phyloP scores from a whole-genome alignment of 2,797 vertebrate genomes.

The Microcaecilia unicolor region DNA sequence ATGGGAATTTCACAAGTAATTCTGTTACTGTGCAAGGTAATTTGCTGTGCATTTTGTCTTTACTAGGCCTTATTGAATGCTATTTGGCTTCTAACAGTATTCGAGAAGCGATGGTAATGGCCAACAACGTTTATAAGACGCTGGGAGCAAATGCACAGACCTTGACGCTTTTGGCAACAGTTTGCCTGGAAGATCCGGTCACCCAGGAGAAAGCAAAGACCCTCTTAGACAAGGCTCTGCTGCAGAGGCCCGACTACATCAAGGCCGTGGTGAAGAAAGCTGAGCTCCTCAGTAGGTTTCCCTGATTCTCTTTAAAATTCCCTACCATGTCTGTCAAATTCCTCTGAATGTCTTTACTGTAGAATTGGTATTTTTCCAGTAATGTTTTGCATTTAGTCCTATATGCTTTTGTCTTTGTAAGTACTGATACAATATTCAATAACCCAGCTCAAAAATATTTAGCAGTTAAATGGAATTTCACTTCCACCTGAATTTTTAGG shows the following conservation, averaged over 20 bases:
- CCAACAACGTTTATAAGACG: constrained; percentile 96
- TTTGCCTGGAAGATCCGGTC: constrained; percentile 92
- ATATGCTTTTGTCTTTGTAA: too few species aligned
- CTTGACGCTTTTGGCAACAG: constrained; percentile 87
- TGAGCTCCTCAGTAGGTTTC: constrained; percentile 83
- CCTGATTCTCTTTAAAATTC: too few species aligned
- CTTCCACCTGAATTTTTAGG: too few species aligned
- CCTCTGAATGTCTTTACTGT: too few species aligned
- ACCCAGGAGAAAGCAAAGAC: constrained; percentile 95
- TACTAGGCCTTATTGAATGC: constrained; percentile 88
- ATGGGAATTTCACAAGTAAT: too few species aligned
- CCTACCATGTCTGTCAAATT: too few species aligned
- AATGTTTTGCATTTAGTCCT: too few species aligned
- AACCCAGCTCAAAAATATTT: too few species aligned
- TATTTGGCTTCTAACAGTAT: constrained; percentile 93
- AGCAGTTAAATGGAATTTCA: too few species aligned
- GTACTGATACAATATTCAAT: too few species aligned
- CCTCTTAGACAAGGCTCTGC: constrained; percentile 88
- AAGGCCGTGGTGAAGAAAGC: constrained; percentile 97
- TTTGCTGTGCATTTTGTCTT: not conserved
- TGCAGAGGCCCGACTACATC: constrained; percentile 90
- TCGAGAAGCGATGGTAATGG: constrained; percentile 96
- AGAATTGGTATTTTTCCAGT: too few species aligned
- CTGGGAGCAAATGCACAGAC: constrained; percentile 93
- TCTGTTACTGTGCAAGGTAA: too few species aligned